phyloP scores from a whole-genome alignment of 2,797 vertebrate genomes.

The Tangara arthus region DNA sequence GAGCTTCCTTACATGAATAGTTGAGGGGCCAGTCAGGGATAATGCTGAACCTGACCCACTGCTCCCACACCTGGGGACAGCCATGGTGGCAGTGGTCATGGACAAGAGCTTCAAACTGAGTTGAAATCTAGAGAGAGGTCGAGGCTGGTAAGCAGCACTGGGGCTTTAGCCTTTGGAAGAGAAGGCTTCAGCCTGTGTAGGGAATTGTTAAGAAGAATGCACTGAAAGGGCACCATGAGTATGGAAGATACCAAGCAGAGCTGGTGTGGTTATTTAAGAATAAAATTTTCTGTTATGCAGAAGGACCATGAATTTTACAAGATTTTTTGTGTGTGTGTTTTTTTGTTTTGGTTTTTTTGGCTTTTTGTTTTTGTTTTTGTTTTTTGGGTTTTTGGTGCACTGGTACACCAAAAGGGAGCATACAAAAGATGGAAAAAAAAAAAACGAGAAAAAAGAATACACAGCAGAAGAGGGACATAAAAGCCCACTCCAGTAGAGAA shows the following conservation, averaged over 20 bases:
- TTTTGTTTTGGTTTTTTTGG: not conserved
- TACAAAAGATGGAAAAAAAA: not conserved
- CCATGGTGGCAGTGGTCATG: not conserved
- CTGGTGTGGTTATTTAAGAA: rapidly evolving
- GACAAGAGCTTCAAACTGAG: not conserved
- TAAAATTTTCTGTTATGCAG: not conserved
- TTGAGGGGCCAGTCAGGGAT: not conserved
- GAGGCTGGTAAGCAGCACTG: not conserved
- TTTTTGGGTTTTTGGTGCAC: not conserved
- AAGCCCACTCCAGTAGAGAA: not conserved
- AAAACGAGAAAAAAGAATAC: not conserved
- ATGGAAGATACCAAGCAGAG: not conserved
- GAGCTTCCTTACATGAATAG: not conserved
- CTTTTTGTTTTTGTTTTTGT: not conserved
- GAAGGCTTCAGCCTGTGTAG: not conserved
- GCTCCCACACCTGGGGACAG: not conserved
- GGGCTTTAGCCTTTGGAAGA: not conserved
- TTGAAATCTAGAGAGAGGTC: not conserved
- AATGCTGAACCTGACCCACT: not conserved
- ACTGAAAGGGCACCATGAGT: not conserved
- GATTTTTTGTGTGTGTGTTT: not conserved
- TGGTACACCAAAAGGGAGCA: not conserved
- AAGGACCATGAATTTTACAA: not conserved
- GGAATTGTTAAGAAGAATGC: not conserved
- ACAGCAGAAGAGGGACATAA: not conserved